Percentiles rank a stretch among this genome's conserved stretches.
Evolutionary conservation across 2,888 invertebrate species (phyloP).

Genomic region (Rhagonycha fulva): DNA sequence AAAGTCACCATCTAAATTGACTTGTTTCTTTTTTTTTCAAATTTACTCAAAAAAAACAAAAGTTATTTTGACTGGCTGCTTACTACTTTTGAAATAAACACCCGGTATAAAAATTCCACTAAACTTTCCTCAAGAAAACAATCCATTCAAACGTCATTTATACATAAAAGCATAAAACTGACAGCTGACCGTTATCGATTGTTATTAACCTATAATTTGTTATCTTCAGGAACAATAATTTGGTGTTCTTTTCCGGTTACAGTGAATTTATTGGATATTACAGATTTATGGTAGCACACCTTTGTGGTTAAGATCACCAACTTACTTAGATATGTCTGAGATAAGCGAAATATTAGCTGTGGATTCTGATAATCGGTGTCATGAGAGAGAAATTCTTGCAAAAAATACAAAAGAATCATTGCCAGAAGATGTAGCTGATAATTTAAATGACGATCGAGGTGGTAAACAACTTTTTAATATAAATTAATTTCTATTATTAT

Average conservation of each 20-base stretch:
- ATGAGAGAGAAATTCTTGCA: background rate
- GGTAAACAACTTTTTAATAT: background rate
- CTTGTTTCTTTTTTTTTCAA: too few relatives aligned
- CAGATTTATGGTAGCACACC: background rate
- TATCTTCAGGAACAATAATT: background rate
- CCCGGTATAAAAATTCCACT: too few relatives aligned
- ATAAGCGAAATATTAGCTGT: background rate
- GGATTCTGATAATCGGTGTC: background rate
- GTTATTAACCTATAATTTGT: background rate
- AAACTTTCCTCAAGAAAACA: background rate
- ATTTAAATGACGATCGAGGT: background rate
- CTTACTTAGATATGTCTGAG: background rate
- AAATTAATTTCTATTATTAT: background rate
- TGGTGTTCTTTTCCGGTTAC: background rate
- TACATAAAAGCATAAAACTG: too few relatives aligned
- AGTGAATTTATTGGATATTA: background rate
- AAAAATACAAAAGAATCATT: background rate
- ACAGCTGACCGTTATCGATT: background rate
- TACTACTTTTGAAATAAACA: too few relatives aligned
- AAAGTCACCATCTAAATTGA: too few relatives aligned
- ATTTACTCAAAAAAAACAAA: too few relatives aligned
- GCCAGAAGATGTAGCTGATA: background rate
- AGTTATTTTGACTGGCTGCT: too few relatives aligned
- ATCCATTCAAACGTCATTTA: background rate
- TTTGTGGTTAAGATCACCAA: background rate